A percentile compares a stretch with the other conserved stretches of the same genome.
phyloP scores from a whole-genome alignment of 2,113 vertebrate genomes.

The Pseudolaguvia tuberculata region DNA sequence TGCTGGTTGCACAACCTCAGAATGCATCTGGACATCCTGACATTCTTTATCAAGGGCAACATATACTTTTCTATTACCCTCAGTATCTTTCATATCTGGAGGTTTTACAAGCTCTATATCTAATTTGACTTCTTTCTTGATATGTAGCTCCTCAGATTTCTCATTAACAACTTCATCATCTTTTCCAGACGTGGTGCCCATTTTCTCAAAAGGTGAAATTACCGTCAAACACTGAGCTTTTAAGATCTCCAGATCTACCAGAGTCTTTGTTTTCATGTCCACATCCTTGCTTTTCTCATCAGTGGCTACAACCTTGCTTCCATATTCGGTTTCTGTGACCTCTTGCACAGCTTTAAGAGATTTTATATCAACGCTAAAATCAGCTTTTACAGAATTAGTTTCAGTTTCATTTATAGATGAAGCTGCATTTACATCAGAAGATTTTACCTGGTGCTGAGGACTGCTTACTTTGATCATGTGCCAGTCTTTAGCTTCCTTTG shows the following conservation, averaged over 20 bases:
- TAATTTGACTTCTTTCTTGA: neutral
- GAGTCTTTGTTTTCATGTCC: neutral
- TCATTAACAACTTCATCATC: neutral
- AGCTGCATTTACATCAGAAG: neutral
- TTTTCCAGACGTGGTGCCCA: neutral
- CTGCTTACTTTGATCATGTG: neutral
- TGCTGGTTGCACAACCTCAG: neutral
- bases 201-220: neutral
- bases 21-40: neutral
- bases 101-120: neutral
- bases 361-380: neutral
- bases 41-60: neutral
- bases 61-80: neutral
- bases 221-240: neutral
- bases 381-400: neutral
- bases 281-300: neutral
- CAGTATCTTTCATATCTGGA: neutral
- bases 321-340: neutral
- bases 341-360: neutral
- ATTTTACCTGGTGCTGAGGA: neutral
- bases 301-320: neutral
- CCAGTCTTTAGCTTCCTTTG: constrained; percentile 3
- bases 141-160: neutral
- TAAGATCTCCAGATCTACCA: neutral
- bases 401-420: neutral